These are phyloP conservation scores for Oreohelix idahoensis DNA, from an alignment of 1,140 invertebrate genomes.

Conservation along the genomic window DNA sequence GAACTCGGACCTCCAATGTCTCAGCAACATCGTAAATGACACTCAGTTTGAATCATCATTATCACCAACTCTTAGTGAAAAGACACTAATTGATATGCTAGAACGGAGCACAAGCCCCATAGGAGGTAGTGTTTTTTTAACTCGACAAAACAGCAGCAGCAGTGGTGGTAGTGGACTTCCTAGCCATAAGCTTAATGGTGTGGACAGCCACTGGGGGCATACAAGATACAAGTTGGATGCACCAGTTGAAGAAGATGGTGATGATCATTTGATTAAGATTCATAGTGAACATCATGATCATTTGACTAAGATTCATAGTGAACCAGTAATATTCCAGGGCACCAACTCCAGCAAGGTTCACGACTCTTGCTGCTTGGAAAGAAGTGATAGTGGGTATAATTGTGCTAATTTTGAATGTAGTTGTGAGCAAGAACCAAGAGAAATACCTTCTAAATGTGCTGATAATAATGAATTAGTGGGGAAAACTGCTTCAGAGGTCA, in stretches of 20 bases:
- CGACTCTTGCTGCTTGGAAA: not conserved
- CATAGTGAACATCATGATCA: not conserved
- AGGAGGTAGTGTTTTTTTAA: not conserved
- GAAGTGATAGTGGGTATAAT: conserved; percentile 7
- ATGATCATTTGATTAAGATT: not conserved
- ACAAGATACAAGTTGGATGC: not conserved
- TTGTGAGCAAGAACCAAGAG: not conserved
- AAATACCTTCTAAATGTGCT: not conserved
- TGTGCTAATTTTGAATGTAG: conserved; percentile 9
- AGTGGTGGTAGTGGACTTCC: not conserved
- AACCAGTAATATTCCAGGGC: not conserved
- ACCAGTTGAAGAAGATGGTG: not conserved
- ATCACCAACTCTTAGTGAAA: conserved; percentile 50
- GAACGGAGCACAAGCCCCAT: not conserved
- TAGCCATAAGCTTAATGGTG: not conserved
- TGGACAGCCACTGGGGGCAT: not conserved
- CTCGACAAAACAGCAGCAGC: not conserved
- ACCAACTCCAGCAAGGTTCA: not conserved
- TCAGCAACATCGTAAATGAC: conserved; percentile 55
- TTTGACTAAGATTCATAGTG: not conserved
- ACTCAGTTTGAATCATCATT: conserved; percentile 47
- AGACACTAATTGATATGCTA: conserved; percentile 29
- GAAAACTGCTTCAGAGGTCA: not conserved
- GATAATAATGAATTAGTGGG: not conserved
- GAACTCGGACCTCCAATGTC: conserved; percentile 57